phyloP scores from a whole-genome alignment of 1,140 invertebrate genomes.

The Drosophila pallidifrons region DNA sequence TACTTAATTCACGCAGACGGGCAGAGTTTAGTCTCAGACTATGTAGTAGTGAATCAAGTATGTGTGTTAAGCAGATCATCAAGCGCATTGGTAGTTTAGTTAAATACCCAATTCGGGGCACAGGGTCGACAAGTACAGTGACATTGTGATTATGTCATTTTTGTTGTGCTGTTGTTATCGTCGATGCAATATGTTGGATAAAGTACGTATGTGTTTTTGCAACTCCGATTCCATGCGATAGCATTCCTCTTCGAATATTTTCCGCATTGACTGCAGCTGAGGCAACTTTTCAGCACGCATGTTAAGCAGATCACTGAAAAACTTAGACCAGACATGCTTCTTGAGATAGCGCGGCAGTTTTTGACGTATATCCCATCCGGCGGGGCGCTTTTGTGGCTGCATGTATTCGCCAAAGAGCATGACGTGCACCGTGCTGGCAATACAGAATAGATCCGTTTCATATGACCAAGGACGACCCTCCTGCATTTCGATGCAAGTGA shows the following conservation, averaged over 20 bases:
- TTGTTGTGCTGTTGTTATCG: conserved; percentile 69
- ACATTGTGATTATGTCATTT: not conserved
- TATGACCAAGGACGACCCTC: conserved; percentile 96
- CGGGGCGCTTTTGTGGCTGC: conserved; percentile 86
- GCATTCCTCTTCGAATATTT: conserved; percentile 87
- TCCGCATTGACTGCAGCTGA: conserved; percentile 87
- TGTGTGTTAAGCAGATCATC: not conserved
- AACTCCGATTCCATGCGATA: conserved; percentile 85
- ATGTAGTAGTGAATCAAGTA: not conserved
- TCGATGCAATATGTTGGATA: conserved; percentile 81
- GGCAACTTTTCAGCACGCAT: conserved; percentile 89
- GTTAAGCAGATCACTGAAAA: conserved; percentile 89
- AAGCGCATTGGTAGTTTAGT: not conserved
- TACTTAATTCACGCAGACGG: too few species aligned
- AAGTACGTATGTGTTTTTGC: conserved; percentile 82
- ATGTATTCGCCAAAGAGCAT: conserved; percentile 95
- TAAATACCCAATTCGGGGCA: too few species aligned
- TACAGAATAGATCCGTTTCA: conserved; percentile 95
- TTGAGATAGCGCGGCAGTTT: conserved; percentile 86
- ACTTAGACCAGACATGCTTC: conserved; percentile 88
- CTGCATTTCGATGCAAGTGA: conserved; percentile 95
- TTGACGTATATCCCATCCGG: conserved; percentile 87
- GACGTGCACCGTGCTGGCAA: conserved; percentile 95
- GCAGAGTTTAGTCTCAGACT: not conserved
- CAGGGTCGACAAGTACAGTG: conserved; percentile 12